Evolutionary conservation across 1,140 invertebrate genomes (phyloP).

Genomic region (Drosophila prosaltans): DNA sequence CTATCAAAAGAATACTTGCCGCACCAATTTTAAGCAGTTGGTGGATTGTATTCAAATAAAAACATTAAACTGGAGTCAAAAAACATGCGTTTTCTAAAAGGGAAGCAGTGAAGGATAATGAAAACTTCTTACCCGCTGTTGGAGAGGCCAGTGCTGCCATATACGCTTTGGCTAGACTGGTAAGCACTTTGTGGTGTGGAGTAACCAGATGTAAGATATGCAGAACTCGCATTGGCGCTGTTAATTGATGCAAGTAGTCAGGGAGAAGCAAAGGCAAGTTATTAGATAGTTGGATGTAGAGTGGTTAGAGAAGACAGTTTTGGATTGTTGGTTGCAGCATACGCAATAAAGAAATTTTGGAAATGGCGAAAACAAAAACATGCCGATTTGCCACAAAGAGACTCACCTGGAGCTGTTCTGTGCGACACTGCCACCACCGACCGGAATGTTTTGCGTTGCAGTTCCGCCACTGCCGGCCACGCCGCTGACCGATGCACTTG

Average conservation of each 20-base stretch:
- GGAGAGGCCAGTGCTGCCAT: slow-evolving; percentile 81
- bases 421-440: slow-evolving; percentile 73
- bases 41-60: no score
- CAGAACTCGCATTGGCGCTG: slow-evolving; percentile 81
- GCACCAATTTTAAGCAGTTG: no score
- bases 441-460: slow-evolving; percentile 82
- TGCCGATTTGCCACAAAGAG: background rate
- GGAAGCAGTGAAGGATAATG: slow-evolving; percentile 8
- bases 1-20: no score
- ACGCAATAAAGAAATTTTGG: slow-evolving; percentile 33
- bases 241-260: slow-evolving; percentile 31
- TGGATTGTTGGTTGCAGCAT: slow-evolving; percentile 11
- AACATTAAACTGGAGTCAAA: background rate
- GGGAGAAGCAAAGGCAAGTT: slow-evolving; percentile 15
- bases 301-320: background rate
- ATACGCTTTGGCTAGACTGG: slow-evolving; percentile 83
- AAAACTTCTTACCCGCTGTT: slow-evolving; percentile 80
- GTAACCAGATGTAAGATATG: slow-evolving; percentile 81
- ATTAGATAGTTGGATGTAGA: background rate
- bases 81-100: slow-evolving; percentile 6
- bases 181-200: slow-evolving; percentile 83
- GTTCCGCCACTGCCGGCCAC: slow-evolving; percentile 52
- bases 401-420: slow-evolving; percentile 77
- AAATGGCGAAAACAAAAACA: slow-evolving; percentile 27
- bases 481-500: slow-evolving; percentile 53